These are phyloP conservation scores for Porites divaricata DNA, from an alignment of 92 coral and sea anemone genomes.

Conservation along the genomic window DNA sequence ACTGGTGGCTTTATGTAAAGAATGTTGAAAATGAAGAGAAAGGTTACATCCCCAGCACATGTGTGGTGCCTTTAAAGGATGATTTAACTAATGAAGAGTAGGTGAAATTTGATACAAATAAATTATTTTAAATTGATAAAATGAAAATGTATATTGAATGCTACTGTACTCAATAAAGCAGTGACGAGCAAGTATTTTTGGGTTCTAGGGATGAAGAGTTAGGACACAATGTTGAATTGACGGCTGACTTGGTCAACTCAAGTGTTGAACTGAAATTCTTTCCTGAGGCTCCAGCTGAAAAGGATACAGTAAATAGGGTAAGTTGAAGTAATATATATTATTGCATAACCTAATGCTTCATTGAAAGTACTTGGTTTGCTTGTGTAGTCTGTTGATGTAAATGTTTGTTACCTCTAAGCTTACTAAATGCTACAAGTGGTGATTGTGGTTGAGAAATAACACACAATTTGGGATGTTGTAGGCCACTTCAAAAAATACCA, in stretches of 20 bases:
- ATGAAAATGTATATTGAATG: too few species aligned
- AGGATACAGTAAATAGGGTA: constrained; percentile 74
- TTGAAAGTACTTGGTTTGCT: too few species aligned
- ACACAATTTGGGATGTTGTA: too few species aligned
- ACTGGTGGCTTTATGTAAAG: constrained; percentile 93
- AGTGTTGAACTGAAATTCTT: constrained; percentile 82
- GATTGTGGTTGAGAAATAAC: too few species aligned
- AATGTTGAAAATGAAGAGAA: constrained; percentile 50
- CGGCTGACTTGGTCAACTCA: constrained; percentile 74
- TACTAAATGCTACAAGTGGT: too few species aligned
- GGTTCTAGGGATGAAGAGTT: constrained; percentile 66
- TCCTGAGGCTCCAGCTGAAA: constrained; percentile 85
- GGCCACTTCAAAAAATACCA: too few species aligned
- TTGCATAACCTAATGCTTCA: too few species aligned
- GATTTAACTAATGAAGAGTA: constrained; percentile 77
- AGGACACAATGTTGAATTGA: constrained; percentile 73
- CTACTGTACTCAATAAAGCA: too few species aligned
- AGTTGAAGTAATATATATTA: background rate
- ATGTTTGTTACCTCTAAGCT: too few species aligned
- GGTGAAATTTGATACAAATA: constrained; percentile 21
- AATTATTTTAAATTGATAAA: too few species aligned
- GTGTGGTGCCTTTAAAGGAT: constrained; percentile 82
- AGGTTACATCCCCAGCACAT: constrained; percentile 87
- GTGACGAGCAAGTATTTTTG: too few species aligned
- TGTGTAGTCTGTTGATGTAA: too few species aligned